Percentiles rank a stretch among this genome's conserved stretches.
These are phyloP conservation scores for Sipha flava DNA, from an alignment of 1,140 invertebrate genomes.

Conservation along the genomic window DNA sequence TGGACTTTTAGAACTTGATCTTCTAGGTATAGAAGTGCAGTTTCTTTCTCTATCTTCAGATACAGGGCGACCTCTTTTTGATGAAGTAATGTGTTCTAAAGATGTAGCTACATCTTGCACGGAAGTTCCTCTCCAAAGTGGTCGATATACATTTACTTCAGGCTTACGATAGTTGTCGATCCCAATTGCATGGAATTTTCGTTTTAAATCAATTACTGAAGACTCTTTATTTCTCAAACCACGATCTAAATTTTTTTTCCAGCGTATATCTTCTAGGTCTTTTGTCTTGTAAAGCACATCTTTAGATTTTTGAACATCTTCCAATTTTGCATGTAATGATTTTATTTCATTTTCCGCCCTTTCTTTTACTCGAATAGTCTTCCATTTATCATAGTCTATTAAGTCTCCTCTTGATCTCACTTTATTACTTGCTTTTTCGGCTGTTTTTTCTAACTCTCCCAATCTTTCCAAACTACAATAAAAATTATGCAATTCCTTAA, in stretches of 20 bases:
- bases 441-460: conserved; percentile 67
- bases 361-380: conserved; percentile 65
- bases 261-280: conserved; percentile 60
- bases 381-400: conserved; percentile 80
- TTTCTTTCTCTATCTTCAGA: conserved; percentile 25
- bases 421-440: conserved; percentile 59
- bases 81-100: conserved; percentile 43
- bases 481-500: conserved; percentile 76
- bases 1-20: conserved; percentile 35
- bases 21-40: conserved; percentile 17
- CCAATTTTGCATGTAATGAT: conserved; percentile 65
- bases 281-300: conserved; percentile 71
- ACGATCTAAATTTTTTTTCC: conserved; percentile 67
- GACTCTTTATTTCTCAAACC: conserved; percentile 73
- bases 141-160: conserved; percentile 62
- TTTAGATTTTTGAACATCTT: conserved; percentile 67
- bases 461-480: conserved; percentile 79
- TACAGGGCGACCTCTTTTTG: conserved; percentile 38
- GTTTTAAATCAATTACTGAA: conserved; percentile 74
- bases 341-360: conserved; percentile 73
- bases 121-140: conserved; percentile 71
- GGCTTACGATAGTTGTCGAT: conserved; percentile 44
- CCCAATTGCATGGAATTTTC: conserved; percentile 56
- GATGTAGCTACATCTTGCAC: conserved; percentile 65
- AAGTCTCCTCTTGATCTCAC: conserved; percentile 63